Conservation (phyloP, 2,797 vertebrate genomes). For the Phrynocephalus forsythii region DNA sequence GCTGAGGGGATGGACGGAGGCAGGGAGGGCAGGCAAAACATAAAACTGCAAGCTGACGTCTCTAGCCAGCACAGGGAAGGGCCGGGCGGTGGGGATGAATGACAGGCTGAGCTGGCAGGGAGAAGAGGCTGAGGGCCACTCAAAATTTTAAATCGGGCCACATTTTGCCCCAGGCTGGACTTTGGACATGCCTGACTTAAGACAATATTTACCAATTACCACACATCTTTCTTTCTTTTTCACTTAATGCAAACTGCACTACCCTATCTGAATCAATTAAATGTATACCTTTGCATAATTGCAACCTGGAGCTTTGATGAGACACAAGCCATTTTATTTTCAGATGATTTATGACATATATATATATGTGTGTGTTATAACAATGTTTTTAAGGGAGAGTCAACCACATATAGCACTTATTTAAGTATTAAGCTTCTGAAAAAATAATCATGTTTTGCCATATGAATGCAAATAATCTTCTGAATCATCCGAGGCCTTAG, state of each 20-base stretch:
- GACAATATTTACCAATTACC: not conserved
- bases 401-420: not conserved
- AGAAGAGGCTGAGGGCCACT: too few relatives aligned
- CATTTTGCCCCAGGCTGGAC: too few relatives aligned
- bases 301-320: not conserved
- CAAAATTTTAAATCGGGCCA: too few relatives aligned
- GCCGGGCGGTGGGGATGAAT: too few relatives aligned
- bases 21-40: too few relatives aligned
- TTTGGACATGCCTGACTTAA: not conserved
- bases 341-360: not conserved
- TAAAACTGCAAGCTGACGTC: too few relatives aligned
- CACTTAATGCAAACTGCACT: not conserved
- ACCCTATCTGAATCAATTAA: not conserved
- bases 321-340: not conserved
- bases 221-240: not conserved
- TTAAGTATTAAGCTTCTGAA: too few relatives aligned
- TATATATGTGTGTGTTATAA: not conserved
- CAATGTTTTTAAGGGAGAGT: not conserved
- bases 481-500: not conserved
- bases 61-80: too few relatives aligned
- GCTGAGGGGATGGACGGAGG: too few relatives aligned
- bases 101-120: too few relatives aligned
- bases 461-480: not conserved
- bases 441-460: not conserved
- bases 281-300: too few relatives aligned